These are phyloP conservation scores for Drosophila sulfurigaster DNA, from an alignment of 1,140 invertebrate genomes.

Conservation along the genomic window DNA sequence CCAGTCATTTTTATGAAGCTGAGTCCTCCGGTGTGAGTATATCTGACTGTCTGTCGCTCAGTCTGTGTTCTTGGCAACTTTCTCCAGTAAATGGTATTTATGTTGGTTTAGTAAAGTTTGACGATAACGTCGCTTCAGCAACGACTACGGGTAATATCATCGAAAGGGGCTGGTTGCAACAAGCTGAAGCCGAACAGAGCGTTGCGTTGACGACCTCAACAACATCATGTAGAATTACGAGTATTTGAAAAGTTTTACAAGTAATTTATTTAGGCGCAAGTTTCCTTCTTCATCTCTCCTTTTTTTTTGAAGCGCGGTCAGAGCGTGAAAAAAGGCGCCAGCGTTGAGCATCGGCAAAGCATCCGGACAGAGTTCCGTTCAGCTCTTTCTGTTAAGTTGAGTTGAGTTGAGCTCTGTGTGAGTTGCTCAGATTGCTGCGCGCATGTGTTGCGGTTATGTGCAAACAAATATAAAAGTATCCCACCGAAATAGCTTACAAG, in stretches of 20 bases:
- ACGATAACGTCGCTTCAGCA: slow-evolving; percentile 59
- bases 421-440: slow-evolving; percentile 42
- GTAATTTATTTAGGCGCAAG: slow-evolving; percentile 83
- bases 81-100: slow-evolving; percentile 82
- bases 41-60: slow-evolving; percentile 18
- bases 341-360: slow-evolving; percentile 32
- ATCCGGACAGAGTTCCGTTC: slow-evolving; percentile 16
- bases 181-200: slow-evolving; percentile 28
- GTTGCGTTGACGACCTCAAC: slow-evolving; percentile 79
- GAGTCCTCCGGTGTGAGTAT: slow-evolving; percentile 32
- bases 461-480: slow-evolving; percentile 83
- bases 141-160: slow-evolving; percentile 42
- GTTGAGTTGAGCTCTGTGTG: slow-evolving; percentile 15
- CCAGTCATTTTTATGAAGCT: slow-evolving; percentile 67
- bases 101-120: slow-evolving; percentile 83
- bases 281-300: slow-evolving; percentile 18
- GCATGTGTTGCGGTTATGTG: slow-evolving; percentile 80
- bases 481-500: slow-evolving; percentile 81
- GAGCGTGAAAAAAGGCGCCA: slow-evolving; percentile 41
- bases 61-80: slow-evolving; percentile 55
- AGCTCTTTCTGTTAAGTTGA: not conserved
- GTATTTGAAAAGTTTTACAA: slow-evolving; percentile 83
- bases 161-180: slow-evolving; percentile 32
- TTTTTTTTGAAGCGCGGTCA: slow-evolving; percentile 65
- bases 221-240: slow-evolving; percentile 83